Base-by-base conservation (phyloP, 2,888 invertebrate species). In the Dicyrtoma fusca region DNA sequence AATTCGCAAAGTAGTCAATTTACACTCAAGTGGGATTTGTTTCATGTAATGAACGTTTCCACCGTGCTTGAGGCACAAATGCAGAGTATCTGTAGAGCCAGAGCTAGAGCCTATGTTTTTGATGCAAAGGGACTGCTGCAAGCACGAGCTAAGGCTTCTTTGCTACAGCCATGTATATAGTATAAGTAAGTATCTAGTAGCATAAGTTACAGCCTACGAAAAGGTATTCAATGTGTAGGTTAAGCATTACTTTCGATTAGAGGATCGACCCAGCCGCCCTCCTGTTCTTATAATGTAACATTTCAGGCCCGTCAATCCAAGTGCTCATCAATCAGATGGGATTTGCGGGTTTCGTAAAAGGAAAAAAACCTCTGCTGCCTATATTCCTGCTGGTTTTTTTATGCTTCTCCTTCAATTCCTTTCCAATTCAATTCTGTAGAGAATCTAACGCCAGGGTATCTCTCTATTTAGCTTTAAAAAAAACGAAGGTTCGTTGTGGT, bases 311-410 rank as follows among this genome's bases (percentile, higher is more conserved):
- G 68, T 68, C 68, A 68, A 68, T 68, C 57, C 57, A 57, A 68
- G 23, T 68, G 47, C 57, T 68, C 68, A 68, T 68, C 68, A 68
- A 68, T 68, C 68, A 68, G 57, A 68, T 57, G 68, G 68, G 68
- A 68, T 68, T 68, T 68, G 55, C 42, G 44, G 66, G 66, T 55
- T 68, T 47, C 55, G 66, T 45, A 21, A 10, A 19, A 25, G 47
- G 21, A 59, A 55, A 57, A 59, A 68, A n/a, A 55, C 44, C 23
- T 47, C 68, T 45, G 66, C 23, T 44, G n/a, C 19, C 47, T 23
- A 59, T 11, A 1, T 23, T 34, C 19, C 19, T 53, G 10, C 34
- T 53, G 8, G 21, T 25, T 10, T 47, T 34, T 53, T 45, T 11
- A 49, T 13, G 14, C 65, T 3, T 13, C 1, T 47, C 1, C 10